Percentiles rank a stretch among this genome's conserved stretches.
Evolutionary conservation across 2,888 invertebrate species (phyloP).

Genomic region (Eumacrocentrus americanus): DNA sequence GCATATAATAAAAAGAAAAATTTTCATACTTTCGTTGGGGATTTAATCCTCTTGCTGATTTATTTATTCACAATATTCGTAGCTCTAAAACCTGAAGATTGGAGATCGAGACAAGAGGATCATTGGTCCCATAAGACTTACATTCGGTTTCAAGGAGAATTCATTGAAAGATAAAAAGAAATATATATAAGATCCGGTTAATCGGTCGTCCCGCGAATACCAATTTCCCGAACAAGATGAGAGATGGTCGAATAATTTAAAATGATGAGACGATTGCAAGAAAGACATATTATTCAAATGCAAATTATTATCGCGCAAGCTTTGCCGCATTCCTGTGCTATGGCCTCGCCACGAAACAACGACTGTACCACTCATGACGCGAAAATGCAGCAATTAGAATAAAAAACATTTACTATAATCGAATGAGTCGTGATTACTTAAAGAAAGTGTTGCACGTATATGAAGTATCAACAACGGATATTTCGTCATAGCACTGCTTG

Average conservation of each 20-base stretch:
- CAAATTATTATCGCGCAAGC: conserved; percentile 4
- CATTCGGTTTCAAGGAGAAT: conserved; percentile 2
- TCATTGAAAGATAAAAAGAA: not conserved
- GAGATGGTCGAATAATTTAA: not conserved
- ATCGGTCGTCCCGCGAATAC: conserved; percentile 27
- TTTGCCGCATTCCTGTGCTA: not conserved
- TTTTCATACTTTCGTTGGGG: not conserved
- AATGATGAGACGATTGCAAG: not conserved
- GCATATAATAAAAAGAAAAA: not conserved
- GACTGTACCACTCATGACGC: not conserved
- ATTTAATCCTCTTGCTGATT: not conserved
- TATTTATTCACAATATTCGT: not conserved
- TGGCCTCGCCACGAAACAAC: too few relatives aligned
- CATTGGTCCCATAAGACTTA: conserved; percentile 9
- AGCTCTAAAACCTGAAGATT: not conserved
- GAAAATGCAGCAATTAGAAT: too few relatives aligned
- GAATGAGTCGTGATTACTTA: too few relatives aligned
- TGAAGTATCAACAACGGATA: too few relatives aligned
- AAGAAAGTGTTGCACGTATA: too few relatives aligned
- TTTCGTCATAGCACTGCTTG: too few relatives aligned
- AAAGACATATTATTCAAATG: not conserved
- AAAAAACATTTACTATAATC: too few relatives aligned
- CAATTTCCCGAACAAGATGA: conserved; percentile 11
- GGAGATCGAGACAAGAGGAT: not conserved
- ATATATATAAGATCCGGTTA: not conserved